Percentiles rank a stretch among this genome's conserved stretches.
These are phyloP conservation scores for Chiroxiphia lanceolata DNA, from an alignment of 2,797 vertebrate species.

Conservation along the genomic window DNA sequence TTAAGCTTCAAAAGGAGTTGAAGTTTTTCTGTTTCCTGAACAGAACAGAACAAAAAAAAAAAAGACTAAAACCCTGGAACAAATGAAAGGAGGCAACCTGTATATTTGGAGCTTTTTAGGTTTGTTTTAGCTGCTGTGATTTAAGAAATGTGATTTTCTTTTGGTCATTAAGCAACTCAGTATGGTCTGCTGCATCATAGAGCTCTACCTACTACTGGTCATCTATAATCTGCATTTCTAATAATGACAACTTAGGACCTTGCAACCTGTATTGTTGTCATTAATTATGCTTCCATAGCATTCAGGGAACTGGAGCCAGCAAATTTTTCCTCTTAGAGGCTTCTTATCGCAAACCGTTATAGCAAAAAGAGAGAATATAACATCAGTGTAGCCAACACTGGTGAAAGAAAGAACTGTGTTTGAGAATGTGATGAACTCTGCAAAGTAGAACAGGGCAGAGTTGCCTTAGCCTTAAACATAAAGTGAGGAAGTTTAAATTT, in stretches of 20 bases:
- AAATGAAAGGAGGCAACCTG: neutral
- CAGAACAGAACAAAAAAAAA: neutral
- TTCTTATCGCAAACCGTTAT: neutral
- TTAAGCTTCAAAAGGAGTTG: neutral
- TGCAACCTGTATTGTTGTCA: neutral
- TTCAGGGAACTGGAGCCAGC: neutral
- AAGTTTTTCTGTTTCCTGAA: neutral
- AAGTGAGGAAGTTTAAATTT: neutral
- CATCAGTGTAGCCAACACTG: neutral
- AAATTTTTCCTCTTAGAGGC: neutral
- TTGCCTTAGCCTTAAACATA: neutral
- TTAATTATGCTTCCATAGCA: neutral
- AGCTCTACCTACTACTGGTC: neutral
- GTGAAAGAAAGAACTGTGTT: neutral
- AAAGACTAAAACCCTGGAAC: neutral
- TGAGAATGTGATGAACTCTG: neutral
- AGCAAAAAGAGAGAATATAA: neutral
- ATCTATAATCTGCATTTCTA: neutral
- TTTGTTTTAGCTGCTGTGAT: neutral
- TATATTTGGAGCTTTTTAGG: neutral
- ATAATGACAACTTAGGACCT: neutral
- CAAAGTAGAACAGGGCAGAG: neutral
- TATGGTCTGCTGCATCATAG: neutral
- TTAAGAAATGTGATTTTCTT: neutral
- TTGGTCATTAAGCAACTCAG: neutral